Percentiles rank a stretch among this genome's conserved stretches.
phyloP scores from a whole-genome alignment of 2,888 invertebrate genomes.

The Trissolcus japonicus region DNA sequence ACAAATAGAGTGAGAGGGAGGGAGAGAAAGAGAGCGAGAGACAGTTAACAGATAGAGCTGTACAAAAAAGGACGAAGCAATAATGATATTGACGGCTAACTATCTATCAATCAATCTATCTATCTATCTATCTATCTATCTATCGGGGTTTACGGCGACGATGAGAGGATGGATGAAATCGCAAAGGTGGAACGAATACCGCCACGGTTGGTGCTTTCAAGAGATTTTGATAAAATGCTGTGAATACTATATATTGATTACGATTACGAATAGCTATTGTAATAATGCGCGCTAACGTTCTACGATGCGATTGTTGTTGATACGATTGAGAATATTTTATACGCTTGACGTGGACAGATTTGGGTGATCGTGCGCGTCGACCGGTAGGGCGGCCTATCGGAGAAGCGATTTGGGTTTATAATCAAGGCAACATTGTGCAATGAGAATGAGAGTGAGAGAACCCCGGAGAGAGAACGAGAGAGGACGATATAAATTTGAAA shows the following conservation, averaged over 20 bases:
- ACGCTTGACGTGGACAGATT: slow-evolving; percentile 69
- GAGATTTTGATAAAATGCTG: slow-evolving; percentile 77
- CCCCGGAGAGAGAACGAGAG: slow-evolving; percentile 19
- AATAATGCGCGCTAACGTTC: slow-evolving; percentile 74
- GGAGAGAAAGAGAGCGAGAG: slow-evolving; percentile 11
- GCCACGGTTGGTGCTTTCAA: slow-evolving; percentile 74
- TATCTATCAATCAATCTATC: slow-evolving; percentile 3
- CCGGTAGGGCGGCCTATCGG: slow-evolving; percentile 43
- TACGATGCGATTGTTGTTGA: slow-evolving; percentile 76
- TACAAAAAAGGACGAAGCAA: slow-evolving; percentile 55
- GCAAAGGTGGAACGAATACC: slow-evolving; percentile 59
- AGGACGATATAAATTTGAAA: neutral
- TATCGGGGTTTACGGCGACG: slow-evolving; percentile 37
- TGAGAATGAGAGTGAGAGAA: slow-evolving; percentile 27
- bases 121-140: no score
- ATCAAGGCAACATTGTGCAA: slow-evolving; percentile 20
- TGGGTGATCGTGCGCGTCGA: slow-evolving; percentile 61
- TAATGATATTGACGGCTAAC: slow-evolving; percentile 51
- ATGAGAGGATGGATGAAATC: slow-evolving; percentile 36
- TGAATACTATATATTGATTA: slow-evolving; percentile 76
- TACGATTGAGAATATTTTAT: slow-evolving; percentile 77
- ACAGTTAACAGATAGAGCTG: slow-evolving; percentile 25
- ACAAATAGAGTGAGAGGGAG: slow-evolving; percentile 38
- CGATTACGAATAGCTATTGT: slow-evolving; percentile 73
- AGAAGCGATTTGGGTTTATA: slow-evolving; percentile 35